Percentiles rank a stretch among this genome's conserved stretches.
phyloP scores from a whole-genome alignment of 2,113 vertebrate species.

The Aegypius monachus region DNA sequence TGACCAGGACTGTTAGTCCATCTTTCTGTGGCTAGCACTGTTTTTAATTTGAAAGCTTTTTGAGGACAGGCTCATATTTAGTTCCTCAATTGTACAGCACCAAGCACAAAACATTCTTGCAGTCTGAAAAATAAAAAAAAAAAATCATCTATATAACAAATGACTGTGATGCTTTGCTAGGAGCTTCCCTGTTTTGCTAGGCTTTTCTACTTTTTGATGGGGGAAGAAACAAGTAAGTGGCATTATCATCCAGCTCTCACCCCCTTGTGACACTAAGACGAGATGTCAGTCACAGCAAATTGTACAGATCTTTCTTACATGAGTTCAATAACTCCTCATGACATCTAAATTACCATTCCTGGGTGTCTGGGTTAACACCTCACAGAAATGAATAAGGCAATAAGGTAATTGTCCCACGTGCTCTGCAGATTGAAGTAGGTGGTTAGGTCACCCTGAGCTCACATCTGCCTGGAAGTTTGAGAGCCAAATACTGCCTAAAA shows the following conservation, averaged over 20 bases:
- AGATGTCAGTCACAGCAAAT: conserved; percentile 40
- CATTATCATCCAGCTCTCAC: conserved; percentile 15
- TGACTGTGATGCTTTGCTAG: not conserved
- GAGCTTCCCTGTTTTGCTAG: not conserved
- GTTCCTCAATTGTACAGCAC: not conserved
- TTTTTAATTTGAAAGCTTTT: not conserved
- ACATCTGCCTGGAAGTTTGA: not conserved
- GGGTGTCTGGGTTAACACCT: not conserved
- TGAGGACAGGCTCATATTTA: not conserved
- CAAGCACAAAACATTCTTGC: not conserved
- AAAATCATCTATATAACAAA: not conserved
- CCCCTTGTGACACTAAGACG: conserved; percentile 32
- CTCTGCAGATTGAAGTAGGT: not conserved
- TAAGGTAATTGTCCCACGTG: not conserved
- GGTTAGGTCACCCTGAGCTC: not conserved
- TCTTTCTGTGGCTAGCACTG: not conserved
- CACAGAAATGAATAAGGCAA: not conserved
- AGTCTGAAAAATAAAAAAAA: not conserved
- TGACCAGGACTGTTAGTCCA: not conserved
- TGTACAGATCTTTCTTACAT: not conserved
- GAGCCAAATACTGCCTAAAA: not conserved
- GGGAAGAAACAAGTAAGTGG: not conserved
- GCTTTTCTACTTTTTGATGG: not conserved
- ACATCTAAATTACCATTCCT: conserved; percentile 43
- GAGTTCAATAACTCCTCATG: conserved; percentile 15